Base-by-base conservation (phyloP, 2,888 invertebrate species). In the Abrostola tripartita region DNA sequence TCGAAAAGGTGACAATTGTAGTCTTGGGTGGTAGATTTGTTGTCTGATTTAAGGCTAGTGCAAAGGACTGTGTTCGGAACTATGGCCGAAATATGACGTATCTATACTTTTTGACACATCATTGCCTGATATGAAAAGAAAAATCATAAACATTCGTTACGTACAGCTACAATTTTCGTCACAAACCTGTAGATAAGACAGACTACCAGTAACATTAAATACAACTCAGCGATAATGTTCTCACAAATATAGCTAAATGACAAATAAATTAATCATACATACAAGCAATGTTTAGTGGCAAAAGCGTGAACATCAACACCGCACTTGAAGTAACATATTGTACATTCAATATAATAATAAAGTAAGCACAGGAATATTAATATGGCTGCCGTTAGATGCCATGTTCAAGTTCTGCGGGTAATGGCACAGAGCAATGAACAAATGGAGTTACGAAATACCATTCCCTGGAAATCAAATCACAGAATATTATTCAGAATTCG, bases 281-380 rank as follows among this genome's bases (percentile, higher is more conserved):
- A 44, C 35, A 11, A 44, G 49, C 66, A 49, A 72, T 72, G 51
- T 68, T 63, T 71, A 68, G 47, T 47, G 63, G 59, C 38, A 52
- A 68, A 68, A 68, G 59, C 55, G 44, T 38, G 36, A 50, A 61
- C 66, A 62, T 36, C 52, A 14, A 42, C 54, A 49, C 36, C 47
- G 41, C 37, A 14, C 24, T 14, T 37, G 57, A 57, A 65, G 57
- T 61, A 67, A 68, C 59, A 57, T 73, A 73, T 60, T 41, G 49
- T 41, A 50, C 59, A 51, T 73, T 64, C 68, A 68, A 73, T 55
- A 56, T 73, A 71, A 71, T 71, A 71, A 60, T 71, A 68, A 73
- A 73, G 51, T 14, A 53, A 68, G 51, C 52, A 52, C 53, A 49
- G 60, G 74, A 68, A 54, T 72, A 72, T 73, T 68, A 71, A 73